Percentiles rank a stretch among this genome's conserved stretches.
Evolutionary conservation across 1,140 invertebrate species (phyloP).

Genomic region (Amyelois transitella): DNA sequence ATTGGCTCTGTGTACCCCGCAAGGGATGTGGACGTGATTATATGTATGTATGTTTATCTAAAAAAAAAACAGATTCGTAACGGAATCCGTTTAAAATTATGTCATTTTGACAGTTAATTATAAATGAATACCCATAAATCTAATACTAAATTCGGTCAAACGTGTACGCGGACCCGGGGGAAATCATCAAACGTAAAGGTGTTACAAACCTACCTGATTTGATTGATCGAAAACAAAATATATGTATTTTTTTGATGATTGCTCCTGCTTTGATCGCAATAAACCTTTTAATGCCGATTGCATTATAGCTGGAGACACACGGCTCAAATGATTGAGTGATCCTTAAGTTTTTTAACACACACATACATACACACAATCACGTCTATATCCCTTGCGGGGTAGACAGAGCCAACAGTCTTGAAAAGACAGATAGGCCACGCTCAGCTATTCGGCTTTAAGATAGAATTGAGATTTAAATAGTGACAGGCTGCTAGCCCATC

Average conservation of each 20-base stretch:
- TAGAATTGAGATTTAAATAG: too few relatives aligned
- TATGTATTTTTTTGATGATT: constrained; percentile 44
- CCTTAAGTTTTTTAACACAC: not conserved
- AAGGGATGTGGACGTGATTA: too few relatives aligned
- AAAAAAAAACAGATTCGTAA: too few relatives aligned
- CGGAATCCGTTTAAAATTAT: too few relatives aligned
- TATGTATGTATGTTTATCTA: too few relatives aligned
- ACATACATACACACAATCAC: too few relatives aligned
- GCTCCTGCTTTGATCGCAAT: constrained; percentile 23
- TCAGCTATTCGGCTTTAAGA: too few relatives aligned
- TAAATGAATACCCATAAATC: constrained; percentile 4
- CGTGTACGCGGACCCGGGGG: constrained; percentile 26
- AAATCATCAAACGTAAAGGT: constrained; percentile 34
- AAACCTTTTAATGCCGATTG: constrained; percentile 34
- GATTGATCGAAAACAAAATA: constrained; percentile 27
- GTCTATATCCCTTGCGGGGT: too few relatives aligned
- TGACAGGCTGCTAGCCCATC: too few relatives aligned
- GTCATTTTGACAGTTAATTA: not conserved
- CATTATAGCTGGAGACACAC: constrained; percentile 6
- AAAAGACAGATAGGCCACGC: too few relatives aligned
- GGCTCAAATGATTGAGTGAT: not conserved
- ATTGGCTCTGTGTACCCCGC: too few relatives aligned
- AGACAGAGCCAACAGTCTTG: too few relatives aligned
- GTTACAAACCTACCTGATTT: constrained; percentile 30
- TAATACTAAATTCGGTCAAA: constrained; percentile 16